Conservation (phyloP, 1,140 invertebrate genomes). For the Danaus melanippus region DNA sequence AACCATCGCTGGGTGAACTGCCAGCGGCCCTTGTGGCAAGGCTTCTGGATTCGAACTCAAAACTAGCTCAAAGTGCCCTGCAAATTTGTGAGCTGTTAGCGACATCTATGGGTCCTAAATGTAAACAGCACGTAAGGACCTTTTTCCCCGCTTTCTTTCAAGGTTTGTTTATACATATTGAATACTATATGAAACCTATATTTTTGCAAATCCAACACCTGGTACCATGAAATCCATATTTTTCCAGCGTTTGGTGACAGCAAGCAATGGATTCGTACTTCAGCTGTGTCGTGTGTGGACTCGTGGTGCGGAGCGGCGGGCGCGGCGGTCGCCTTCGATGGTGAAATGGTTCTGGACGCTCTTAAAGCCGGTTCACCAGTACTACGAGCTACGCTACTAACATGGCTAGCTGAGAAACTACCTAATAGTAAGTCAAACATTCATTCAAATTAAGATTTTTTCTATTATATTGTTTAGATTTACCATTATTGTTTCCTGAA, state of each 20-base stretch:
- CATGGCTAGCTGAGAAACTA: conserved; percentile 87
- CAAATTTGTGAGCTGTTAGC: conserved; percentile 86
- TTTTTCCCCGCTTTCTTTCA: conserved; percentile 90
- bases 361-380: conserved; percentile 88
- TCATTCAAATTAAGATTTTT: too few species aligned
- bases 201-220: too few species aligned
- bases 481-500: too few species aligned
- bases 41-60: conserved; percentile 91
- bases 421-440: conserved; percentile 79
- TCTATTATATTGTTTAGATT: too few species aligned
- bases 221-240: not conserved
- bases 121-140: conserved; percentile 83
- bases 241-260: conserved; percentile 74
- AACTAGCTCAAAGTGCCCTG: conserved; percentile 87
- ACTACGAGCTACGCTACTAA: conserved; percentile 85
- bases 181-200: not conserved
- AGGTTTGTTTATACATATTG: conserved; percentile 65
- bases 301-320: conserved; percentile 87
- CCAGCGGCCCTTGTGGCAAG: conserved; percentile 83
- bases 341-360: conserved; percentile 90
- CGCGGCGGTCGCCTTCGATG: conserved; percentile 87
- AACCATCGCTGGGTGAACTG: conserved; percentile 86
- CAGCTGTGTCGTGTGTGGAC: conserved; percentile 86
- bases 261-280: conserved; percentile 83
- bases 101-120: conserved; percentile 84